A percentile compares a stretch with the other conserved stretches of the same genome.
Conservation (phyloP, 2,888 invertebrate genomes). For the Caenorhabditis parvicauda region DNA sequence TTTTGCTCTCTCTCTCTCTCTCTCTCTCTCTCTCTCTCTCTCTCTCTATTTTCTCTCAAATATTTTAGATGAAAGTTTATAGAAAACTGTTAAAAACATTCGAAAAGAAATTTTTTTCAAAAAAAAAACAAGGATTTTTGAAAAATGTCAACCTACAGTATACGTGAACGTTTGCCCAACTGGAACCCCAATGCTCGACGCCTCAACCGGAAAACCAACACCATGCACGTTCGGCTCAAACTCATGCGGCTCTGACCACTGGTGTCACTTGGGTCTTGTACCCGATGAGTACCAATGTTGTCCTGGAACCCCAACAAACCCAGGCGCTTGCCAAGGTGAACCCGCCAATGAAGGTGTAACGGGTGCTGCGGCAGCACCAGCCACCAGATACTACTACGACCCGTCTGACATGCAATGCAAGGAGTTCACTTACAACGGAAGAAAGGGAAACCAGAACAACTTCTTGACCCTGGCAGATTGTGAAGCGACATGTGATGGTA, state of each 20-base stretch:
- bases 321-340: conserved; percentile 51
- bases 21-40: background rate
- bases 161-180: conserved; percentile 56
- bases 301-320: conserved; percentile 46
- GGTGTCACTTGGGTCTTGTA: conserved; percentile 53
- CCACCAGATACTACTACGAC: conserved; percentile 53
- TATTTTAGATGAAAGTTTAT: background rate
- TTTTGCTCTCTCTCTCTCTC: background rate
- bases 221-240: conserved; percentile 53
- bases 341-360: conserved; percentile 31
- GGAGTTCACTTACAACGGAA: conserved; percentile 52
- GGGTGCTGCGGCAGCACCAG: conserved; percentile 39
- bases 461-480: conserved; percentile 57
- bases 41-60: conserved; percentile 1
- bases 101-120: background rate
- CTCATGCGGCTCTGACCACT: conserved; percentile 50
- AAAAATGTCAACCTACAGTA: conserved; percentile 29
- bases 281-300: conserved; percentile 58
- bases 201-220: conserved; percentile 38
- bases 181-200: conserved; percentile 48
- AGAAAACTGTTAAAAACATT: background rate
- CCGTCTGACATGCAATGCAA: conserved; percentile 40
- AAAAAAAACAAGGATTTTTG: background rate
- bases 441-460: conserved; percentile 59
- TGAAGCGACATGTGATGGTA: conserved; percentile 54